These are phyloP conservation scores for Aleadryas rufinucha DNA, from an alignment of 2,113 vertebrate species.

Conservation along the genomic window DNA sequence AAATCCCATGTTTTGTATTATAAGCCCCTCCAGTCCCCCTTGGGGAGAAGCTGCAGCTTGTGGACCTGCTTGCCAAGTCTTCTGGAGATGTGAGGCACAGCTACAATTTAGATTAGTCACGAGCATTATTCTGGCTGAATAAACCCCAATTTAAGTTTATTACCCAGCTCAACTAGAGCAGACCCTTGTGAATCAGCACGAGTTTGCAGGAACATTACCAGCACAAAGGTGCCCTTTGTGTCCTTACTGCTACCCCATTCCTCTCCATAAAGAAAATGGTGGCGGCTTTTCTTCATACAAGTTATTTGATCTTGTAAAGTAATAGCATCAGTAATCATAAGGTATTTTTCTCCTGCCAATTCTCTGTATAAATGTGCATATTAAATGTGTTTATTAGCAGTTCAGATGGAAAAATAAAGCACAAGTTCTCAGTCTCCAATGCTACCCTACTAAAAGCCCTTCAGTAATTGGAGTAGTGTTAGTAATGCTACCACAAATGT, in stretches of 20 bases:
- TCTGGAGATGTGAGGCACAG: not conserved
- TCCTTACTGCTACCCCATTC: not conserved
- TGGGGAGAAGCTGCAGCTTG: not conserved
- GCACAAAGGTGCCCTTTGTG: not conserved
- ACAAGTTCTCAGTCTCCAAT: not conserved
- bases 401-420: not conserved
- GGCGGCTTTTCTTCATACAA: not conserved
- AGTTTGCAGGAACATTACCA: not conserved
- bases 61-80: not conserved
- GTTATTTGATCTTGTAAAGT: not conserved
- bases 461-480: not conserved
- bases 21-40: not conserved
- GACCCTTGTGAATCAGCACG: not conserved
- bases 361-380: not conserved
- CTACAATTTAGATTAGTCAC: not conserved
- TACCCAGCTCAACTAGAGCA: not conserved
- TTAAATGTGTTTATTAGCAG: not conserved
- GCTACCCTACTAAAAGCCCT: not conserved
- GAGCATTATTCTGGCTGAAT: not conserved
- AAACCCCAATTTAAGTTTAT: not conserved
- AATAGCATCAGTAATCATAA: not conserved
- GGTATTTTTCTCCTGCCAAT: not conserved
- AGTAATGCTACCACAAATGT: not conserved
- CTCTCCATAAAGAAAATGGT: not conserved
- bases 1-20: not conserved